phyloP scores from a whole-genome alignment of 2,888 invertebrate genomes.

The Tribolium freemani region DNA sequence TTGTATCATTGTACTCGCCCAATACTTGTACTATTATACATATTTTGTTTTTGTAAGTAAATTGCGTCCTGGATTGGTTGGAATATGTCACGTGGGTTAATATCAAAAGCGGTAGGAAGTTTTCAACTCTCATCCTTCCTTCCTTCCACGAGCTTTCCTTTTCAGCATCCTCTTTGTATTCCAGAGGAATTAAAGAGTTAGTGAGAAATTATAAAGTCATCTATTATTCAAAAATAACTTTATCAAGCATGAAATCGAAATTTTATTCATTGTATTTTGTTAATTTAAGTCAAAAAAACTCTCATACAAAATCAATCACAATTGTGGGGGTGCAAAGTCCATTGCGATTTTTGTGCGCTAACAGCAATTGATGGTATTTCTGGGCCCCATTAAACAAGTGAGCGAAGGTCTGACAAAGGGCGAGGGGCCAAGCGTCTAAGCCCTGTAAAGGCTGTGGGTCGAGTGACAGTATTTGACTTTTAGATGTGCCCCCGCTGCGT shows the following conservation, averaged over 20 bases:
- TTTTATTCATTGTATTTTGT: too few species aligned
- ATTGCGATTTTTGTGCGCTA: background rate
- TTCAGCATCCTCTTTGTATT: conserved; percentile 5
- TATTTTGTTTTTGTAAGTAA: too few species aligned
- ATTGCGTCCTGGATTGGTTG: conserved; percentile 9
- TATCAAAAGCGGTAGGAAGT: conserved; percentile 40
- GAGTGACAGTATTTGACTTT: conserved; percentile 69
- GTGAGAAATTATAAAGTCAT: background rate
- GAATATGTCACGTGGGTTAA: conserved; percentile 6
- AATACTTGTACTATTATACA: too few species aligned
- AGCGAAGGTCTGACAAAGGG: conserved; percentile 42
- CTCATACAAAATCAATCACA: too few species aligned
- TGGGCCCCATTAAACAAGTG: conserved; percentile 32
- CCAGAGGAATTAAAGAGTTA: background rate
- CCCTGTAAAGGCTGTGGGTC: conserved; percentile 60
- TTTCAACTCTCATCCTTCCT: conserved; percentile 45
- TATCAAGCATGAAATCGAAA: too few species aligned
- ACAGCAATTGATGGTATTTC: too few species aligned
- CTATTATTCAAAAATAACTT: too few species aligned
- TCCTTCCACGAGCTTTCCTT: conserved; percentile 31
- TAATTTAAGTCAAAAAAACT: too few species aligned
- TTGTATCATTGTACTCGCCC: too few species aligned
- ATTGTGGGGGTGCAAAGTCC: background rate
- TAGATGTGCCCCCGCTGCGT: conserved; percentile 66
- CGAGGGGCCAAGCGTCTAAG: conserved; percentile 54